Conservation (phyloP, 2,113 vertebrate species). For the Laticauda colubrina region DNA sequence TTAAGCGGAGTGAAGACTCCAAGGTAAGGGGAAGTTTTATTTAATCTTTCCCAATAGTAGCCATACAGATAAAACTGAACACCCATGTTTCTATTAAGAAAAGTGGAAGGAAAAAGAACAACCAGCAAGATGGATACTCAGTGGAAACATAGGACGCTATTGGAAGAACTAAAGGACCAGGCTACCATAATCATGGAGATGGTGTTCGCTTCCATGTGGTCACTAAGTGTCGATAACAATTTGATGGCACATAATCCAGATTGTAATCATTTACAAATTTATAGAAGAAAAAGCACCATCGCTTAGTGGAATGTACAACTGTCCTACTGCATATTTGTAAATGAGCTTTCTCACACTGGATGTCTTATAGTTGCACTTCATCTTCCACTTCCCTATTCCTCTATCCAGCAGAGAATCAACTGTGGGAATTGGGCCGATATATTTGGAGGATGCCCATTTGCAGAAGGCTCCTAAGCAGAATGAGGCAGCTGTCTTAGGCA, state of each 20-base stretch:
- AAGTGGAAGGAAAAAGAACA: neutral
- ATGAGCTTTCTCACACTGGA: neutral
- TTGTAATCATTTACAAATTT: neutral
- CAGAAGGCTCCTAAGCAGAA: neutral
- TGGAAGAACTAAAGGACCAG: neutral
- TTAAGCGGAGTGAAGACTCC: neutral
- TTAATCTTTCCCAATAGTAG: neutral
- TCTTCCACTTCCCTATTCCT: neutral
- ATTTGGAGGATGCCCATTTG: neutral
- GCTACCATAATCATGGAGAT: neutral
- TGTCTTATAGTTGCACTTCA: neutral
- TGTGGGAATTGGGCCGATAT: neutral
- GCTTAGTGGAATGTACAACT: neutral
- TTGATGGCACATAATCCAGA: neutral
- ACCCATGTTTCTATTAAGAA: neutral
- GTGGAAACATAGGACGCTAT: neutral
- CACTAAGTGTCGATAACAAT: neutral
- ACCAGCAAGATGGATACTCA: neutral
- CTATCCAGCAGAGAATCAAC: neutral
- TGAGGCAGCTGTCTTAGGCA: neutral
- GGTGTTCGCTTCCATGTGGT: neutral
- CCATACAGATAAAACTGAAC: neutral
- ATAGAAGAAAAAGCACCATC: neutral
- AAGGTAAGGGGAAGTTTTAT: neutral
- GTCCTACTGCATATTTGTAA: neutral